Evolutionary conservation across 2,113 vertebrate species (phyloP), one percentile per base, ranked within the genome.

Genomic region (Nymphicus hollandicus): DNA sequence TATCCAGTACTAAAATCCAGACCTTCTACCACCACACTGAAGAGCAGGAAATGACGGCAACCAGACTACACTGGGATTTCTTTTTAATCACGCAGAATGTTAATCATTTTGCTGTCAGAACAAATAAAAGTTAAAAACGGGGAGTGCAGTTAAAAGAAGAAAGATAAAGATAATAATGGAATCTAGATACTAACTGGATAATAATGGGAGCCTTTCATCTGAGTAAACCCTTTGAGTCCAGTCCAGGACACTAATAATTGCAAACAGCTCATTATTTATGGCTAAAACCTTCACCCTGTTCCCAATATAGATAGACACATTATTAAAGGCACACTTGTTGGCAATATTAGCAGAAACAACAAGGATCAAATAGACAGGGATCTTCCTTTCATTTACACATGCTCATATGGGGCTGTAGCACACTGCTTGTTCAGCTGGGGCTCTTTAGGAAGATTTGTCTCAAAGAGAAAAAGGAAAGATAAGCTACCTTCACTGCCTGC

Each of bases 181-280:
- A 93, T 71, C 61, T 60, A 72, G 37, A 89, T 79, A 96, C 71
- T 82, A 81, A 79, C 5, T 56, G 53, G 41, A 39, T 70, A 80
- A 79, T 37, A 95, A 79, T 14, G n/a, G 35, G 35, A 53, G 56
- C 8, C 73, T 93, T 93, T 85, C 68, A 90, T 61, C 53, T 7
- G 9, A 81, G 39, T 64, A 78, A 94, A 65, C 37, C 66, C 81
- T 89, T 81, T 88, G 87, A 89, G 85, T 39, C 56, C 35, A 33
- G 49, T 61, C 77, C 91, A 96, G 81, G 22, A 68, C 88, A 94
- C 39, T 46, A 87, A 50, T 65, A 87, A 95, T 37, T 84, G 55
- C 1, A 6, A 88, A 73, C 4, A 78, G 82, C 52, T 95, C 76
- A 47, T 90, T 83, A 91, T 77, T 91, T 81, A 84, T 6, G 15